Evolutionary conservation across 2,888 invertebrate genomes (phyloP).

Genomic region (Xestia ashworthii): DNA sequence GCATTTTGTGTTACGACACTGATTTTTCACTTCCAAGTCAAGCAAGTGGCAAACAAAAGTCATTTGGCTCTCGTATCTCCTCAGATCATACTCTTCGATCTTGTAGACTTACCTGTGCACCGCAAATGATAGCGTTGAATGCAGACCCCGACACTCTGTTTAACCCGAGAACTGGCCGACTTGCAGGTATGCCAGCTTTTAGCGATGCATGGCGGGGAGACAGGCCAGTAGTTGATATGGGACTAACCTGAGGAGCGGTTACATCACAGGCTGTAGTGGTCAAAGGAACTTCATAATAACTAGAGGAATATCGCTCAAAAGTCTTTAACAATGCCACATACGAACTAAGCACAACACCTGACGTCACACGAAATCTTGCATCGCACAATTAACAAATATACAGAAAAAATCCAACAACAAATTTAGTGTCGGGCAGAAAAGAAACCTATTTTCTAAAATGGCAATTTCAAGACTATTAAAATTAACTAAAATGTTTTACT

Average conservation of each 20-base stretch:
- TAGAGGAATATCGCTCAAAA: background rate
- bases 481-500: background rate
- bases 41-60: background rate
- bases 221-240: background rate
- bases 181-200: constrained; percentile 29
- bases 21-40: background rate
- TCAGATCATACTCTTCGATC: background rate
- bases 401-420: no score
- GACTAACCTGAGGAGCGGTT: background rate
- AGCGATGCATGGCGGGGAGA: constrained; percentile 27
- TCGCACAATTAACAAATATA: background rate
- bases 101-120: constrained; percentile 29
- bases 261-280: background rate
- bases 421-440: no score
- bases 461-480: no score
- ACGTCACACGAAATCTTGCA: background rate
- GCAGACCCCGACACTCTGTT: constrained; percentile 28
- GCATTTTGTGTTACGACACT: background rate
- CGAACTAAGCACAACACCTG: background rate
- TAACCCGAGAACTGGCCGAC: constrained; percentile 31
- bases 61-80: background rate
- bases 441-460: no score
- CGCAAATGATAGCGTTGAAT: constrained; percentile 35
- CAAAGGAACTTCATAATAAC: background rate
- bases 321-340: background rate